Conservation (phyloP, 1,140 invertebrate species). For the Riptortus pedestris region DNA sequence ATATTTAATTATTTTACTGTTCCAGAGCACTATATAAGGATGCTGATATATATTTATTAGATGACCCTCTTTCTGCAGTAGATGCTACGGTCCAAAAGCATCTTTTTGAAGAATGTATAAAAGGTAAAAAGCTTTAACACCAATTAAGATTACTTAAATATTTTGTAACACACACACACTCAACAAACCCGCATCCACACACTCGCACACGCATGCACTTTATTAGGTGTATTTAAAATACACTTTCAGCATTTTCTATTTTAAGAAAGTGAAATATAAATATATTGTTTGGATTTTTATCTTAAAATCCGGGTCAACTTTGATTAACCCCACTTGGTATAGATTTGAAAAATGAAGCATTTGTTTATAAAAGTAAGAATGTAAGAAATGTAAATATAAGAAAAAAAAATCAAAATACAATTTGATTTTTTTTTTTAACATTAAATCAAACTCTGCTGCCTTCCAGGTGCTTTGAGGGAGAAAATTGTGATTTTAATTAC, state of each 20-base stretch:
- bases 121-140: conserved; percentile 28
- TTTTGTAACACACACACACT: not conserved
- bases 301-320: too few species aligned
- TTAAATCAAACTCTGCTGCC: too few species aligned
- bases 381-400: too few species aligned
- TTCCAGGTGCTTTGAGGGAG: conserved; percentile 39
- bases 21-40: conserved; percentile 59
- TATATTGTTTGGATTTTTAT: not conserved
- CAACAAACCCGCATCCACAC: not conserved
- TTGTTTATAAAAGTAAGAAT: too few species aligned
- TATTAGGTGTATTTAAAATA: not conserved
- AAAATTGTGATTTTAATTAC: conserved; percentile 70
- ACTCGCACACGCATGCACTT: not conserved
- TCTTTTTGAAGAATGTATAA: conserved; percentile 54
- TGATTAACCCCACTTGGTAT: too few species aligned
- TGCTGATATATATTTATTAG: conserved; percentile 63
- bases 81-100: conserved; percentile 56
- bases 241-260: too few species aligned
- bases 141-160: not conserved
- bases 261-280: too few species aligned
- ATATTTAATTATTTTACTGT: conserved; percentile 12
- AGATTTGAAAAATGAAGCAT: too few species aligned
- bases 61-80: conserved; percentile 69
- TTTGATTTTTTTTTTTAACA: too few species aligned
- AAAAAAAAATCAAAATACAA: too few species aligned